phyloP scores from a whole-genome alignment of 2,113 vertebrate genomes.

The mouse (Mus musculus) region GRCm39 chr19:31529501-31530000 shows the following conservation, averaged over 20 bases:
- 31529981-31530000: neutral
- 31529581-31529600: neutral
- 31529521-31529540: too few species aligned
- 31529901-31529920: neutral
- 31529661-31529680: neutral
- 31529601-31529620: neutral
- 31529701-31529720: neutral
- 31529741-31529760: neutral
- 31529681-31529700: neutral
- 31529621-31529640: neutral
- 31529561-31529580: neutral
- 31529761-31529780: neutral
- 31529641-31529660: neutral
- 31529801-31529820: neutral
- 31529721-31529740: neutral
- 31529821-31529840: neutral
- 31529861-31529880: neutral
- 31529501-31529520: neutral
- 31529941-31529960: neutral
- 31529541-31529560: too few species aligned
- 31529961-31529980: too few species aligned
- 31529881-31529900: neutral
- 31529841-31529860: neutral
- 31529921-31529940: neutral
- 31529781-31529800: neutral